These are phyloP conservation scores for Rhineura floridana DNA, from an alignment of 2,113 vertebrate genomes.

Conservation along the genomic window DNA sequence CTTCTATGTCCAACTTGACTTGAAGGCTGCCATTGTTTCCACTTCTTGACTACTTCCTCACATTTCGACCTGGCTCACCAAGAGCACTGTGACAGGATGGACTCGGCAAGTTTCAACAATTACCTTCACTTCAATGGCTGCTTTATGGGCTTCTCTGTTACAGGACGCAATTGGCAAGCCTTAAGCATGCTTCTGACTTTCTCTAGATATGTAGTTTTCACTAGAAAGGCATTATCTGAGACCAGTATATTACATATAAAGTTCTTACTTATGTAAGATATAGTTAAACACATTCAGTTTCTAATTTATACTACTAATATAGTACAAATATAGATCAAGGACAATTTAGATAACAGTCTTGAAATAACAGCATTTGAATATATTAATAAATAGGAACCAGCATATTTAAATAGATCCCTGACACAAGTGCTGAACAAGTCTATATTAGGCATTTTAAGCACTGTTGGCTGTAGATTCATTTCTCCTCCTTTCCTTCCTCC, in stretches of 20 bases:
- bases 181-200: constrained; percentile 37
- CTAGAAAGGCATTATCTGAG: constrained; percentile 56
- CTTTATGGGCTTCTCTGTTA: constrained; percentile 3
- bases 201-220: constrained; percentile 34
- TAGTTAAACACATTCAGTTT: constrained; percentile 44
- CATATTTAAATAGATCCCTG: constrained; percentile 28
- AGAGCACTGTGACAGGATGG: not conserved
- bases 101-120: not conserved
- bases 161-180: constrained; percentile 24
- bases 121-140: not conserved
- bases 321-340: constrained; percentile 55
- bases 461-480: constrained; percentile 54
- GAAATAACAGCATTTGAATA: constrained; percentile 60
- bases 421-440: not conserved
- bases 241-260: constrained; percentile 29
- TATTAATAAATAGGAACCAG: constrained; percentile 57
- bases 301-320: constrained; percentile 62
- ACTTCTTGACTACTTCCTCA: constrained; percentile 6
- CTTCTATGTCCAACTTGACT: not conserved
- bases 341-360: constrained; percentile 49
- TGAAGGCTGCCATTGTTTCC: not conserved
- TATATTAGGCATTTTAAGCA: constrained; percentile 33
- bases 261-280: constrained; percentile 62
- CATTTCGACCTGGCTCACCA: constrained; percentile 19
- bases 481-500: constrained; percentile 50